These are phyloP conservation scores for Solen grandis DNA, from an alignment of 1,140 invertebrate species.

Conservation along the genomic window DNA sequence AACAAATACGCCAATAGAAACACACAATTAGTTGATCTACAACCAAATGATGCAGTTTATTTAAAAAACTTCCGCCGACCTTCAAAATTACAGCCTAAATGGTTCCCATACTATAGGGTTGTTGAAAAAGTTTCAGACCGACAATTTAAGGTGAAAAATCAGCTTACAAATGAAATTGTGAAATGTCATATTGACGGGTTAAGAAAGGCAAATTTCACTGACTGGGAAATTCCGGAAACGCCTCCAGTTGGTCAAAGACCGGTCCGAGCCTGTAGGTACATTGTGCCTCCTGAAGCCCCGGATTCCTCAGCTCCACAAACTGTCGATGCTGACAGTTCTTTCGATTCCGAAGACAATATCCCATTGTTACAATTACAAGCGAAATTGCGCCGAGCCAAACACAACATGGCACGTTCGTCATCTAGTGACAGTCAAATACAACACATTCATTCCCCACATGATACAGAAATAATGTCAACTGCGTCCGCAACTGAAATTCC, in stretches of 20 bases:
- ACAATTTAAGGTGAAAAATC: background rate
- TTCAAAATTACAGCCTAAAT: background rate
- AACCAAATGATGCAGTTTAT: background rate
- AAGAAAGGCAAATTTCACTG: background rate
- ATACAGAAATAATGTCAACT: no score
- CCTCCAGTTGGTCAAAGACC: background rate
- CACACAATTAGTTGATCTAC: background rate
- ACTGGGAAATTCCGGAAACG: background rate
- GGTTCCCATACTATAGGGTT: background rate
- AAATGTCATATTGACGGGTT: background rate
- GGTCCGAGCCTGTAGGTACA: no score
- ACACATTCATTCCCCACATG: no score
- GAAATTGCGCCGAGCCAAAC: no score
- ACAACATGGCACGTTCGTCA: no score
- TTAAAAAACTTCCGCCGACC: background rate
- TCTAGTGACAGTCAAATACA: no score
- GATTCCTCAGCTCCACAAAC: no score
- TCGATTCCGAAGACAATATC: no score
- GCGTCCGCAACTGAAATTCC: no score
- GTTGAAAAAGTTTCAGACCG: background rate
- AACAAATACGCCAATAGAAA: background rate
- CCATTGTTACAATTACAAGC: no score
- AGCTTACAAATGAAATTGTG: background rate
- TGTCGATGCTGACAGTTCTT: no score
- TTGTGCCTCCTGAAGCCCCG: no score